Conservation (phyloP, 2,888 invertebrate genomes). For the Rhorus exstirpatorius region DNA sequence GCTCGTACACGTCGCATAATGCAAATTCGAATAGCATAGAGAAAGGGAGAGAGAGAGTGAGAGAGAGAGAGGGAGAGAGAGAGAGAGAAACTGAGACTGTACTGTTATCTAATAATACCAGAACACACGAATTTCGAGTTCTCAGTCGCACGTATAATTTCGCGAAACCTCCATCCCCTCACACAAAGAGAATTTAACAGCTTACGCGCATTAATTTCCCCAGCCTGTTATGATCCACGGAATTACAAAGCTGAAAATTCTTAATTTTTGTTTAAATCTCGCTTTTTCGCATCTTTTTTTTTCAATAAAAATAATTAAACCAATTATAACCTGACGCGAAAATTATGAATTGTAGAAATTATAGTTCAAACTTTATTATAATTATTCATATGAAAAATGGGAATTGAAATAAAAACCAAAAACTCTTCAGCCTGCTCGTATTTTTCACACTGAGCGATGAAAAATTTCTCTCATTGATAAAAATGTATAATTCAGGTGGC, state of each 20-base stretch:
- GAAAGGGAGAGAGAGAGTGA: not conserved
- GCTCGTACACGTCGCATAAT: slow-evolving; percentile 45
- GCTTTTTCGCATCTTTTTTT: not conserved
- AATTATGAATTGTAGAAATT: too few species aligned
- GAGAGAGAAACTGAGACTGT: not conserved
- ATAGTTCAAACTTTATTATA: too few species aligned
- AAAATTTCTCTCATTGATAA: too few species aligned
- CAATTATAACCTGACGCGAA: too few species aligned
- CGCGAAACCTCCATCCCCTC: not conserved
- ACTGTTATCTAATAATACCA: not conserved
- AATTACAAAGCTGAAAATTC: not conserved
- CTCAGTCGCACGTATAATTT: not conserved
- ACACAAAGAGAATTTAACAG: slow-evolving; percentile 1
- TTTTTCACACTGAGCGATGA: not conserved
- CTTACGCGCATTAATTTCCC: not conserved
- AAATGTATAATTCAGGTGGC: too few species aligned
- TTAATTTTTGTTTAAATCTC: not conserved
- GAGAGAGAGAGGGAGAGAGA: not conserved
- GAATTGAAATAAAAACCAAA: too few species aligned
- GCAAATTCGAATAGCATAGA: not conserved
- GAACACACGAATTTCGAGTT: not conserved
- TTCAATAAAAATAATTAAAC: too few species aligned
- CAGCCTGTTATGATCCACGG: not conserved
- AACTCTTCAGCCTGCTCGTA: too few species aligned
- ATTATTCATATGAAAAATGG: too few species aligned